A percentile compares a stretch with the other conserved stretches of the same genome.
These are phyloP conservation scores for Bovichtus variegatus DNA, from an alignment of 2,797 vertebrate species.

Conservation along the genomic window DNA sequence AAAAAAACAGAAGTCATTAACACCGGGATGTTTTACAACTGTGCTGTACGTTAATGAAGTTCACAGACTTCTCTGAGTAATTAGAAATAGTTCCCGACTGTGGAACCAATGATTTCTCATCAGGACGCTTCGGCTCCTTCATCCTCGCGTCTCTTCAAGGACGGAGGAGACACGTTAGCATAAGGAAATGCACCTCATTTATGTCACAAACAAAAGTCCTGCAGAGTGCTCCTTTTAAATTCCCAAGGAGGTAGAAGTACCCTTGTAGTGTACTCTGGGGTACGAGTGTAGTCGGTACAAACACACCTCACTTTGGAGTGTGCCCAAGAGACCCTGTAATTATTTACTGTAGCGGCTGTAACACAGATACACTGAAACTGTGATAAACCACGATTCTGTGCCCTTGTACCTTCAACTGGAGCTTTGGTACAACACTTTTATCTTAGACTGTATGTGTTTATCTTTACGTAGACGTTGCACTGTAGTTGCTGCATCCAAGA, in stretches of 20 bases:
- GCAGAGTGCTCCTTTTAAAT: neutral
- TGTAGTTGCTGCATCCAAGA: neutral
- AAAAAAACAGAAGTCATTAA: slow-evolving; percentile 19
- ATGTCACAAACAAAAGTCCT: neutral
- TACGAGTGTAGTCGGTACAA: slow-evolving; percentile 5
- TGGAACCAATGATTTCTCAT: too few species aligned
- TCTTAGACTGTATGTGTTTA: neutral
- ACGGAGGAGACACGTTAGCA: too few species aligned
- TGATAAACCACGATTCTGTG: neutral
- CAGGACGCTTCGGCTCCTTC: too few species aligned
- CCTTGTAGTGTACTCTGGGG: neutral
- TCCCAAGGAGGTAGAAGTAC: neutral
- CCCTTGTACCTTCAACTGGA: neutral
- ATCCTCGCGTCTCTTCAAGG: too few species aligned
- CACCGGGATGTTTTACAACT: slow-evolving; percentile 11
- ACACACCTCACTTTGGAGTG: neutral
- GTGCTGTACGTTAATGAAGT: slow-evolving; percentile 16
- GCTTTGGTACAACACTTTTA: neutral
- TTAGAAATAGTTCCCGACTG: slow-evolving; percentile 22
- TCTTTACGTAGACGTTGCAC: neutral
- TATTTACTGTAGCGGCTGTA: slow-evolving; percentile 1
- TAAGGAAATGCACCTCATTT: too few species aligned
- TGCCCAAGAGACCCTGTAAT: neutral
- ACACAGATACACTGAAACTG: neutral
- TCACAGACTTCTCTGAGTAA: slow-evolving; percentile 22